phyloP scores from a whole-genome alignment of 2,888 invertebrate genomes.

The Andrena praecox region DNA sequence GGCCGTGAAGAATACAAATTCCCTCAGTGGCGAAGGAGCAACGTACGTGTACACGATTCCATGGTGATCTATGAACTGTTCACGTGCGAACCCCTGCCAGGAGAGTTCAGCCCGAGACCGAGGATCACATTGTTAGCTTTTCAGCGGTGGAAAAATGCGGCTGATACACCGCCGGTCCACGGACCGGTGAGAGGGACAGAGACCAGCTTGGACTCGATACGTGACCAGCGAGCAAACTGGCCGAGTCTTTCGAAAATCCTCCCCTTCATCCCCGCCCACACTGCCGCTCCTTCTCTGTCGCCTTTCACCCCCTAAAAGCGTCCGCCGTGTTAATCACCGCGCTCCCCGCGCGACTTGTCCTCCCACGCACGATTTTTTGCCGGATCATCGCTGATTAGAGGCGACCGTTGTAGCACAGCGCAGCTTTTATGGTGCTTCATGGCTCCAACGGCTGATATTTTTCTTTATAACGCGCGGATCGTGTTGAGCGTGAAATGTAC shows the following conservation, averaged over 20 bases:
- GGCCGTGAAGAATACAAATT: slow-evolving; percentile 16
- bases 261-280: slow-evolving; percentile 18
- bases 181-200: slow-evolving; percentile 17
- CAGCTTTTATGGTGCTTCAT: slow-evolving; percentile 49
- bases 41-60: slow-evolving; percentile 22
- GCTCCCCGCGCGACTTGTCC: slow-evolving; percentile 6
- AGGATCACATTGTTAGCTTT: slow-evolving; percentile 75
- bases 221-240: slow-evolving; percentile 55
- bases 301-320: slow-evolving; percentile 26
- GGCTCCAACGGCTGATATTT: slow-evolving; percentile 15
- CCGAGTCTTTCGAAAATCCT: slow-evolving; percentile 46
- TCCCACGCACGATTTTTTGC: slow-evolving; percentile 37
- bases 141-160: slow-evolving; percentile 67
- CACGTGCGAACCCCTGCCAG: slow-evolving; percentile 26
- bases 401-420: slow-evolving; percentile 13
- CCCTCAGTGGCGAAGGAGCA: slow-evolving; percentile 3
- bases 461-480: slow-evolving; percentile 36
- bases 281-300: slow-evolving; percentile 18
- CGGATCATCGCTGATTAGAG: slow-evolving; percentile 62
- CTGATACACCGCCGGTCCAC: slow-evolving; percentile 67
- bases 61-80: slow-evolving; percentile 54
- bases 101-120: slow-evolving; percentile 60
- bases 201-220: slow-evolving; percentile 32
- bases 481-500: slow-evolving; percentile 34
- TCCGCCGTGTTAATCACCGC: slow-evolving; percentile 52